Evolutionary conservation across 1,140 invertebrate genomes (phyloP).

Genomic region (Aphelenchoides fujianensis): DNA sequence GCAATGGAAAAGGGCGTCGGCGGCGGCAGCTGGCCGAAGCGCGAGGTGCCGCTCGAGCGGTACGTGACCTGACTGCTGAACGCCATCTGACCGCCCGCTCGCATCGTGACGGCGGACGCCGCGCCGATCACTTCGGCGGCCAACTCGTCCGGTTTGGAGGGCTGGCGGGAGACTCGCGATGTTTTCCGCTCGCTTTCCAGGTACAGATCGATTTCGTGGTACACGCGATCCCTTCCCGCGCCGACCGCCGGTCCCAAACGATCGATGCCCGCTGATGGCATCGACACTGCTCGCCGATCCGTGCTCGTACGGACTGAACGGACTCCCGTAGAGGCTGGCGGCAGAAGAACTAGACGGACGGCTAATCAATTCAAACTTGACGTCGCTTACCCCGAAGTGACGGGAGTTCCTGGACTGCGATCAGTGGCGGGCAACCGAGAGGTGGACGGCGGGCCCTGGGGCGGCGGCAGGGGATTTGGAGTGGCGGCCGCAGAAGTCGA

Average conservation of each 20-base stretch:
- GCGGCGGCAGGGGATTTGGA: not conserved
- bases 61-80: not conserved
- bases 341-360: constrained; percentile 3
- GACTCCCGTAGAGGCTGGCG: not conserved
- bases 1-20: too few species aligned
- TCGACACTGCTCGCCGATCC: constrained; percentile 5
- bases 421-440: not conserved
- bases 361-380: not conserved
- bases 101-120: not conserved
- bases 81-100: not conserved
- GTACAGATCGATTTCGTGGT: constrained; percentile 1
- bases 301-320: not conserved
- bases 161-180: not conserved
- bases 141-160: constrained; percentile 1
- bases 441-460: too few species aligned
- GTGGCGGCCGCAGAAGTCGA: not conserved
- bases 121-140: constrained; percentile 7
- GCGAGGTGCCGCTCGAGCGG: not conserved
- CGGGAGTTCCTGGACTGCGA: not conserved
- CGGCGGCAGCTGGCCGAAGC: not conserved
- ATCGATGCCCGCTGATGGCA: not conserved
- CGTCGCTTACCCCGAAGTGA: not conserved
- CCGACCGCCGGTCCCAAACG: not conserved
- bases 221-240: not conserved
- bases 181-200: constrained; percentile 14